A percentile compares a stretch with the other conserved stretches of the same genome.
phyloP scores from a whole-genome alignment of 2,888 invertebrate species.

The Torymus tubicola region DNA sequence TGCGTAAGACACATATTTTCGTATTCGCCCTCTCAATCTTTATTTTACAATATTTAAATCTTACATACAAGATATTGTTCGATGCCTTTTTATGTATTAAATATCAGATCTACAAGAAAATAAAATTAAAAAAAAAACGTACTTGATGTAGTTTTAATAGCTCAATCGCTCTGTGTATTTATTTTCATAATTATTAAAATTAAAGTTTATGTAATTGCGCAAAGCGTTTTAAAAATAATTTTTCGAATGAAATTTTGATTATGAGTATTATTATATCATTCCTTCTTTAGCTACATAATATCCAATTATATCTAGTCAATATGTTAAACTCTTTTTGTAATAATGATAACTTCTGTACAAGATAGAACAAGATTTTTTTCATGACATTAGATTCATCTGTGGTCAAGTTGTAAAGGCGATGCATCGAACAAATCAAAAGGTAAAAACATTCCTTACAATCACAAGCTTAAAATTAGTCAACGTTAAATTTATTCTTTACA shows the following conservation, averaged over 20 bases:
- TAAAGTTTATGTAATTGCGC: no score
- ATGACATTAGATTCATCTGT: conserved; percentile 12
- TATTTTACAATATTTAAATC: conserved; percentile 50
- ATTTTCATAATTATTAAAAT: no score
- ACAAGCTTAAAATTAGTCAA: conserved; percentile 53
- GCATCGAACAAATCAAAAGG: conserved; percentile 43
- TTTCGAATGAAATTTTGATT: conserved; percentile 16
- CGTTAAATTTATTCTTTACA: conserved; percentile 32
- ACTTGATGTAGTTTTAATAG: background rate
- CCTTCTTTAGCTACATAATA: conserved; percentile 25
- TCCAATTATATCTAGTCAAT: conserved; percentile 36
- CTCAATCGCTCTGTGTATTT: background rate
- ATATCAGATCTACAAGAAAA: conserved; percentile 12
- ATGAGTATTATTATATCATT: conserved; percentile 26
- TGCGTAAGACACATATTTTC: conserved; percentile 44
- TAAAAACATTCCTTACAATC: conserved; percentile 43
- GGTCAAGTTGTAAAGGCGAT: conserved; percentile 35
- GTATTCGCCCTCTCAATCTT: conserved; percentile 9
- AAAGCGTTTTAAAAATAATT: conserved; percentile 5
- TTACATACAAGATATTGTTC: conserved; percentile 46
- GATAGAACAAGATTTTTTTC: conserved; percentile 42
- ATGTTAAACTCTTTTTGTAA: conserved; percentile 46
- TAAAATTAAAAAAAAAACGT: background rate
- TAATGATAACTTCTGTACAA: conserved; percentile 55
- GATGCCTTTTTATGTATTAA: conserved; percentile 27